phyloP scores from a whole-genome alignment of 2,113 vertebrate species.

The Nyctibius bracteatus region DNA sequence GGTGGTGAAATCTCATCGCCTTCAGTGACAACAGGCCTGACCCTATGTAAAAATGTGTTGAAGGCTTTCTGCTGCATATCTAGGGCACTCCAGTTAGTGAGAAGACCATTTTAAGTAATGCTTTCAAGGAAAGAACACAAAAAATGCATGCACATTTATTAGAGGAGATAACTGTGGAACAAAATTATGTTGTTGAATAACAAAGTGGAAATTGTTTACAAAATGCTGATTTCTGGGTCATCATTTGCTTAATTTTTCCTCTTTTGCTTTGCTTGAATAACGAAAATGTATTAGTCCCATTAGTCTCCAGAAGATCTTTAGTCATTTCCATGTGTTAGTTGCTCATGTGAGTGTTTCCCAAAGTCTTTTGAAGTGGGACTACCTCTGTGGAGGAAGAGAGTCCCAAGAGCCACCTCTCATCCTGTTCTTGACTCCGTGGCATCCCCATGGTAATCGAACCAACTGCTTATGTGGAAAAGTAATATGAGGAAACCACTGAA shows the following conservation, averaged over 20 bases:
- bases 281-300: not conserved
- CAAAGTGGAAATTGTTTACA: slow-evolving; percentile 25
- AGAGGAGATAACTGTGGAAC: not conserved
- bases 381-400: not conserved
- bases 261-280: not conserved
- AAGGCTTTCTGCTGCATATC: not conserved
- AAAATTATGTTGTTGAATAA: slow-evolving; percentile 1
- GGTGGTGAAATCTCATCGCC: not conserved
- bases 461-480: slow-evolving; percentile 22
- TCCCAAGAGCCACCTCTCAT: not conserved
- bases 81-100: not conserved
- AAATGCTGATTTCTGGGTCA: slow-evolving; percentile 29
- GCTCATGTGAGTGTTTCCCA: not conserved
- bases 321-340: not conserved
- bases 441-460: not conserved
- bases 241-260: not conserved
- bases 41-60: not conserved
- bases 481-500: slow-evolving; percentile 34
- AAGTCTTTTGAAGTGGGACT: not conserved
- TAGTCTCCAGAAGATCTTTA: not conserved
- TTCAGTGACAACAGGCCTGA: not conserved
- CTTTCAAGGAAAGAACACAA: not conserved
- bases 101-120: not conserved
- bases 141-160: not conserved
- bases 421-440: not conserved